Evolutionary conservation across 2,113 vertebrate genomes (phyloP), one percentile per base, ranked within the genome.

Genomic region (Erythrocercus mccallii): DNA sequence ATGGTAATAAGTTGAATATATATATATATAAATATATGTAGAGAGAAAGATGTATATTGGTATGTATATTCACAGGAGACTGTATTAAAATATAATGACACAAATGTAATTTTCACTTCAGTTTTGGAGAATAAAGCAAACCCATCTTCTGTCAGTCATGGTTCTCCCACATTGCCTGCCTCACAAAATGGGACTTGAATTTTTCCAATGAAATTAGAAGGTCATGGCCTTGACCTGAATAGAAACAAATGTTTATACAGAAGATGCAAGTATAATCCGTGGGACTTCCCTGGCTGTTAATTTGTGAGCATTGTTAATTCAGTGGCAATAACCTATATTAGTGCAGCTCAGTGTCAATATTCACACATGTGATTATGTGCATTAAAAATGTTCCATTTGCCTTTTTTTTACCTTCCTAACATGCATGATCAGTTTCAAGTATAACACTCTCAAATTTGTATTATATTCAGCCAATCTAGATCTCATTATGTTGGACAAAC

Each of bases 401-500:
- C 24, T 74, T 48, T 37, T 58, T 58, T 6, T 2, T 1, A 16
- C 24, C 16, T 9, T 24, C 6, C 65, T 30, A 94, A 94, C 25
- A 68, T 60, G 80, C 83, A 60, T 57, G 94, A 80, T 94, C 72
- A 90, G 65, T 61, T 93, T 96, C 81, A 96, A 54, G 81, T 92
- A 22, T 81, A 93, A 93, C 60, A 88, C 51, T 72, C 58, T 81
- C 95, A 96, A 97, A 94, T 97, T 97, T 94, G 62, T 96, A 92
- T 97, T 98, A 92, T 94, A 91, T 94, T 97, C 92, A 94, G 80
- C 83, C 96, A 96, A 81, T 96, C 61, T 77, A 90, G 92, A 96
- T 96, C 94, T 98, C 95, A 98, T 97, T 98, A 96, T 35, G 69
- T 97, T 97, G 97, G 89, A 94, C 94, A 98, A 98, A 98, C 94